phyloP scores from a whole-genome alignment of 2,113 vertebrate species.

The Syrmaticus mikado region DNA sequence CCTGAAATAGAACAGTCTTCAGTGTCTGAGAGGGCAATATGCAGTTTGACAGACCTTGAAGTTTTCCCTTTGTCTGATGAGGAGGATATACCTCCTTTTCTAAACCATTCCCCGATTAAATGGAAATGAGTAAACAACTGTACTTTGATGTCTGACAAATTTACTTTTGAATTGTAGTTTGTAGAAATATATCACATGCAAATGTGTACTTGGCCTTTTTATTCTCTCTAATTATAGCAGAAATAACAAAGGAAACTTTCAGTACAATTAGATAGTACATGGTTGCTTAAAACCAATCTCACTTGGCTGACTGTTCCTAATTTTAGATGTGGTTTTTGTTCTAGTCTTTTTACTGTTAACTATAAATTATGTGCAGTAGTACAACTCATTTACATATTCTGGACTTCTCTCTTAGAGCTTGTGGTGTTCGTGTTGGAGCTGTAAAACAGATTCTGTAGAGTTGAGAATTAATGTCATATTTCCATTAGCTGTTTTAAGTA shows the following conservation, averaged over 20 bases:
- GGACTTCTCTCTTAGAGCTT: not conserved
- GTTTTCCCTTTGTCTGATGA: not conserved
- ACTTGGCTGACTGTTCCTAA: not conserved
- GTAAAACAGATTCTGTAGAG: not conserved
- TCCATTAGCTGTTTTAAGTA: not conserved
- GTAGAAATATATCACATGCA: not conserved
- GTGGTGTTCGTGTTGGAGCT: not conserved
- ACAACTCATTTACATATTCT: not conserved
- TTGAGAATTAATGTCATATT: not conserved
- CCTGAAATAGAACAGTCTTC: not conserved
- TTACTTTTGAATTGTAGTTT: not conserved
- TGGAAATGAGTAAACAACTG: not conserved
- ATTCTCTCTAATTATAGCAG: not conserved
- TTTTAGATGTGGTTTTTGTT: not conserved
- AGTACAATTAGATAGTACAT: not conserved
- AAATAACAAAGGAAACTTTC: not conserved
- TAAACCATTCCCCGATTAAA: not conserved
- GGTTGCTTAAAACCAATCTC: not conserved
- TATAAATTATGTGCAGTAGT: not conserved
- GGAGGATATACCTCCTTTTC: not conserved
- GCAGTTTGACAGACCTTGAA: not conserved
- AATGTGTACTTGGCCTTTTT: not conserved
- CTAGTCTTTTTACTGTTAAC: not conserved
- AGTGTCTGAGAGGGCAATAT: not conserved
- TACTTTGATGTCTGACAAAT: not conserved